A percentile compares a stretch with the other conserved stretches of the same genome.
Evolutionary conservation across 2,113 vertebrate species (phyloP).

Genomic region (Monarcha castaneiventris): DNA sequence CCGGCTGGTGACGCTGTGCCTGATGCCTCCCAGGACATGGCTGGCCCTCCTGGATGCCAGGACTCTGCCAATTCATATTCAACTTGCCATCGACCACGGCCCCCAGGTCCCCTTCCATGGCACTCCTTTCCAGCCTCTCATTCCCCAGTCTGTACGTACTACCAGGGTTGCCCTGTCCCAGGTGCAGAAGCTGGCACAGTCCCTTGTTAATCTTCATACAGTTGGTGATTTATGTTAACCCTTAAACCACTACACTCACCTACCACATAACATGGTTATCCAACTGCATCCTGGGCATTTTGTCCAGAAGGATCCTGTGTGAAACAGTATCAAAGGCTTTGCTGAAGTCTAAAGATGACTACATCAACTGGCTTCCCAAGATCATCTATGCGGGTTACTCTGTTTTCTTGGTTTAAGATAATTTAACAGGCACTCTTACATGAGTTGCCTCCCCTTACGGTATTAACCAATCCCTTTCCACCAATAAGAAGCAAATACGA

Average conservation of each 20-base stretch:
- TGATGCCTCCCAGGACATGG: neutral
- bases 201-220: neutral
- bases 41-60: neutral
- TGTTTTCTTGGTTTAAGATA: neutral
- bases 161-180: neutral
- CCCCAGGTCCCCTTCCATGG: neutral
- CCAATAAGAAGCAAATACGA: neutral
- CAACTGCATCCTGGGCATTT: neutral
- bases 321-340: neutral
- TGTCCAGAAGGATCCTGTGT: neutral
- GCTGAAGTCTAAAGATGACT: neutral
- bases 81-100: rapidly evolving
- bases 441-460: neutral
- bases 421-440: neutral
- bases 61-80: neutral
- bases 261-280: neutral
- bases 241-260: too few relatives aligned
- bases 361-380: neutral
- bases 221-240: too few relatives aligned
- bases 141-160: rapidly evolving
- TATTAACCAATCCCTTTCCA: neutral
- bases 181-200: neutral
- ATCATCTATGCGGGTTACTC: neutral
- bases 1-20: neutral
- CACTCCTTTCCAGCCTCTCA: neutral